These are phyloP conservation scores for Napeogenes inachia DNA, from an alignment of 2,888 invertebrate species.

Conservation along the genomic window DNA sequence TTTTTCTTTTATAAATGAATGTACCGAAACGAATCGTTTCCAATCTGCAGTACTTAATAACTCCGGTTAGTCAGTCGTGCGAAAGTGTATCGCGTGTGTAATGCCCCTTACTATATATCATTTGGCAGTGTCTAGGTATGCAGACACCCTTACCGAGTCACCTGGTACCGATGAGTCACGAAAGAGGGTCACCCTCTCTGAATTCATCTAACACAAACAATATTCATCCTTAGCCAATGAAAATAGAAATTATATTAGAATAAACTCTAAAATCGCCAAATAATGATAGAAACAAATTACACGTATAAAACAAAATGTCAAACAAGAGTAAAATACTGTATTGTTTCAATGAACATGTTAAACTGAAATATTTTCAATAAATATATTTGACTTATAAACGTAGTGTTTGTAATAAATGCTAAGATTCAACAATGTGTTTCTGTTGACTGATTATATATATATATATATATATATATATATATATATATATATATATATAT, in stretches of 20 bases:
- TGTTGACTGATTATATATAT: too few relatives aligned
- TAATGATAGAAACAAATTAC: slow-evolving; percentile 17
- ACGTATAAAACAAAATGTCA: slow-evolving; percentile 14
- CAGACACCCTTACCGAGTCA: slow-evolving; percentile 30
- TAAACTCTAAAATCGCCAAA: slow-evolving; percentile 16
- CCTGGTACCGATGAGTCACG: slow-evolving; percentile 32
- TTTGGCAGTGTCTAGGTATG: slow-evolving; percentile 28
- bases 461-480: too few relatives aligned
- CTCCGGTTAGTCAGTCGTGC: slow-evolving; percentile 22
- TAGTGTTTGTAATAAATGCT: too few relatives aligned
- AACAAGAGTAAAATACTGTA: slow-evolving; percentile 5
- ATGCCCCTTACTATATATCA: slow-evolving; percentile 28
- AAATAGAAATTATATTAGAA: slow-evolving; percentile 12
- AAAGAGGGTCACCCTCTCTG: slow-evolving; percentile 29
- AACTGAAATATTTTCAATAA: too few relatives aligned
- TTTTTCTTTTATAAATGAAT: too few relatives aligned
- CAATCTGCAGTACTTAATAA: not conserved
- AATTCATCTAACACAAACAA: slow-evolving; percentile 17
- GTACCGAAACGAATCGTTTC: too few relatives aligned
- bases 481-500: too few relatives aligned
- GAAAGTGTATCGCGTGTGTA: slow-evolving; percentile 28
- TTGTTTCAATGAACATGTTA: too few relatives aligned
- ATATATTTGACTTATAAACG: too few relatives aligned
- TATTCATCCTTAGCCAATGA: slow-evolving; percentile 16
- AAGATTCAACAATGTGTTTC: too few relatives aligned